Evolutionary conservation across 2,113 vertebrate species (phyloP).

Genomic region (Peucedramus taeniatus): DNA sequence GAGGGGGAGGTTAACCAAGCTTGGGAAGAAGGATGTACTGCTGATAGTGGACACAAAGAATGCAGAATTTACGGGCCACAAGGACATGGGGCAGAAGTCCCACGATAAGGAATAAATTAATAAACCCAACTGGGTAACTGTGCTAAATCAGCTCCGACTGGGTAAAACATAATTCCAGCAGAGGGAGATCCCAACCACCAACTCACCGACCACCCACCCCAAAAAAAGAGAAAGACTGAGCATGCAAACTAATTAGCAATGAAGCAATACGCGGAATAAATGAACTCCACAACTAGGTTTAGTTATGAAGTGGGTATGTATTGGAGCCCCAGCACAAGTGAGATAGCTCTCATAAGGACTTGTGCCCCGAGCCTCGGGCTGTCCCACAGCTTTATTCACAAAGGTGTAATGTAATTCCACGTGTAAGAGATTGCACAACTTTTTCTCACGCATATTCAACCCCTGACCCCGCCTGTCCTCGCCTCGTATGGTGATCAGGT

Average conservation of each 20-base stretch:
- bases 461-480: too few species aligned
- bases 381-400: too few species aligned
- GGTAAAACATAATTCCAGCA: background rate
- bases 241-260: background rate
- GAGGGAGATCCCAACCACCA: background rate
- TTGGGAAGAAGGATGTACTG: background rate
- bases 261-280: too few species aligned
- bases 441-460: too few species aligned
- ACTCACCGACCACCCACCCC: accelerated
- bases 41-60: background rate
- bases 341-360: too few species aligned
- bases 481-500: too few species aligned
- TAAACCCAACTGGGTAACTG: background rate
- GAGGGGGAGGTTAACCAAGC: background rate
- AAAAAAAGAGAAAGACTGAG: background rate
- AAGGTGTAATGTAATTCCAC: too few species aligned
- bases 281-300: too few species aligned
- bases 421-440: too few species aligned
- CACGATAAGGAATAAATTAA: background rate
- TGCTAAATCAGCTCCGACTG: background rate
- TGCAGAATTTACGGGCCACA: background rate
- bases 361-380: too few species aligned
- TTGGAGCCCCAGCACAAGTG: too few species aligned
- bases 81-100: background rate
- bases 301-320: too few species aligned